Conservation (phyloP, 2,888 invertebrate species). For the Cephus runcator region DNA sequence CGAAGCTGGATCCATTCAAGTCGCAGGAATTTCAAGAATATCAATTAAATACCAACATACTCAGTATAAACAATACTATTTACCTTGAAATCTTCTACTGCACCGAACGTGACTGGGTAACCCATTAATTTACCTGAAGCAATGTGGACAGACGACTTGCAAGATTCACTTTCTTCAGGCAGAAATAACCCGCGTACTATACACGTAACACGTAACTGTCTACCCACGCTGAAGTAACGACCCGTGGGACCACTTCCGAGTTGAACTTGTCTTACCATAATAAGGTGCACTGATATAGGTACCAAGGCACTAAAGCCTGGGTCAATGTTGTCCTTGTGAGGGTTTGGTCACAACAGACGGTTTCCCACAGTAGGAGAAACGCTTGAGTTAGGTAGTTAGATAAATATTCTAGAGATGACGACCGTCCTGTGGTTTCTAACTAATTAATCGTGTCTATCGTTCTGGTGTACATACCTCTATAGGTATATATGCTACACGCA, state of each 20-base stretch:
- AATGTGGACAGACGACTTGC: background rate
- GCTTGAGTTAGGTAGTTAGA: background rate
- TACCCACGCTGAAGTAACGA: slow-evolving; percentile 37
- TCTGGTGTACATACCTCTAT: background rate
- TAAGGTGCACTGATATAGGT: slow-evolving; percentile 21
- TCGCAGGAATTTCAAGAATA: background rate
- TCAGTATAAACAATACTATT: background rate
- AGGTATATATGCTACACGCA: background rate
- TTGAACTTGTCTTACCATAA: slow-evolving; percentile 37
- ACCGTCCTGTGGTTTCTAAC: background rate
- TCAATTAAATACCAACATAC: background rate
- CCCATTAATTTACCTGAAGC: slow-evolving; percentile 14
- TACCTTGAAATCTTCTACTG: background rate
- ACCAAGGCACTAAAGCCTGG: slow-evolving; percentile 32
- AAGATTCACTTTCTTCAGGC: slow-evolving; percentile 34
- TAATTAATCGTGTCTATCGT: background rate
- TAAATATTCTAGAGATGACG: background rate
- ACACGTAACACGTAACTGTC: slow-evolving; percentile 33
- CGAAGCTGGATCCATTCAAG: background rate
- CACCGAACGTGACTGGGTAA: slow-evolving; percentile 18
- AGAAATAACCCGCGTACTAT: slow-evolving; percentile 23
- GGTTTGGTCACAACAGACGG: background rate
- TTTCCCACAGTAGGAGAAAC: background rate
- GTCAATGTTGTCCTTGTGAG: slow-evolving; percentile 33
- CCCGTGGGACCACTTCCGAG: slow-evolving; percentile 32